Conservation (phyloP, 64 coral and sea anemone genomes). For the Astreopora myriophthalma region DNA sequence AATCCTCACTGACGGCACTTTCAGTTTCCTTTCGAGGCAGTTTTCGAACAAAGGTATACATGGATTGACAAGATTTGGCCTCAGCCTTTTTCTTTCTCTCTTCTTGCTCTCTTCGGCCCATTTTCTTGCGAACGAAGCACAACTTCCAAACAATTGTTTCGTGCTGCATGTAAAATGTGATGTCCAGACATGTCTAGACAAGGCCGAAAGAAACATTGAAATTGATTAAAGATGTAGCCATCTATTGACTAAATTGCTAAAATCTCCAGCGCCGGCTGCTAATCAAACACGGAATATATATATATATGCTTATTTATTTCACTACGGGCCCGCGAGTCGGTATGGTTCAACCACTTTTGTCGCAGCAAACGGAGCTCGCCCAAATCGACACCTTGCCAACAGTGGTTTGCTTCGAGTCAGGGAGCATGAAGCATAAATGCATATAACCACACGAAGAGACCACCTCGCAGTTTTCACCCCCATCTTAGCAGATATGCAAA, state of each 20-base stretch:
- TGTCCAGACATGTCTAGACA: constrained; percentile 14
- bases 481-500: no score
- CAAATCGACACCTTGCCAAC: no score
- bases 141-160: constrained; percentile 31
- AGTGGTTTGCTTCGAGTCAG: no score
- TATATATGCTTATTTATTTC: no score
- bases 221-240: not conserved
- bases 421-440: no score
- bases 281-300: no score
- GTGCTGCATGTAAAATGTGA: constrained; percentile 20
- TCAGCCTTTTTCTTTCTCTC: constrained; percentile 33
- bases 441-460: no score
- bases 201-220: not conserved
- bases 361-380: no score
- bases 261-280: no score
- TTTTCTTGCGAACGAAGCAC: not conserved
- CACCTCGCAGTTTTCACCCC: no score
- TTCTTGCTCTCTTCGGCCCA: constrained; percentile 19
- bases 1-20: not conserved
- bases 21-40: constrained; percentile 18
- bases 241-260: constrained; percentile 35
- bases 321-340: no score
- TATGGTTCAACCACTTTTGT: no score
- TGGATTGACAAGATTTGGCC: constrained; percentile 33
- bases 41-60: constrained; percentile 14